These are phyloP conservation scores for Orgyia antiqua DNA, from an alignment of 2,888 invertebrate genomes.

Conservation along the genomic window DNA sequence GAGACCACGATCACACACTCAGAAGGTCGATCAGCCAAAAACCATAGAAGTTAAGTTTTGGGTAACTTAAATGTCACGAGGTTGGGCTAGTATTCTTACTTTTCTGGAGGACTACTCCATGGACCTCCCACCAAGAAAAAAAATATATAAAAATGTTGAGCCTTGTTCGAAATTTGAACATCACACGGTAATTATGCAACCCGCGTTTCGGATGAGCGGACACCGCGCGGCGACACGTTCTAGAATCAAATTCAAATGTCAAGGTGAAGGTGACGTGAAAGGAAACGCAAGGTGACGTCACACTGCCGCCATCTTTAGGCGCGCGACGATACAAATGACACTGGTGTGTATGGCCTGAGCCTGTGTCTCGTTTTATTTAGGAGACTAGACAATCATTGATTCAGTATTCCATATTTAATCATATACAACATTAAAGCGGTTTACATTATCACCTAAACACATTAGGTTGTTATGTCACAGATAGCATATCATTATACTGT, in stretches of 20 bases:
- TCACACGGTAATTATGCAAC: constrained; percentile 36
- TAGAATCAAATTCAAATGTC: constrained; percentile 70
- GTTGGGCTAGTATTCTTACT: too few species aligned
- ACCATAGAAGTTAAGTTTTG: too few species aligned
- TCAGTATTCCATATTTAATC: constrained; percentile 26
- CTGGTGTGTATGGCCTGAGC: constrained; percentile 25
- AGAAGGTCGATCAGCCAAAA: too few species aligned
- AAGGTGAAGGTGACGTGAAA: constrained; percentile 70
- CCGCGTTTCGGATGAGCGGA: constrained; percentile 45
- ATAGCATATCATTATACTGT: too few species aligned
- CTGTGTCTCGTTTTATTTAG: constrained; percentile 40
- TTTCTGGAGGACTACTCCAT: too few species aligned
- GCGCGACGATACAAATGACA: constrained; percentile 38
- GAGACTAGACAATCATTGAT: constrained; percentile 39
- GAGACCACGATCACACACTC: too few species aligned
- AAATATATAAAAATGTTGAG: too few species aligned
- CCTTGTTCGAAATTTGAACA: constrained; percentile 7
- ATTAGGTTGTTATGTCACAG: too few species aligned
- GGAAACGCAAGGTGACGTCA: constrained; percentile 70
- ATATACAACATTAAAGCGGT: too few species aligned
- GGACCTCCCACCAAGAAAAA: too few species aligned
- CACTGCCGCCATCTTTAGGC: constrained; percentile 51
- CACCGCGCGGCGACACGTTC: constrained; percentile 54
- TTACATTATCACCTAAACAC: too few species aligned
- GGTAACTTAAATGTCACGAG: too few species aligned